phyloP scores from a whole-genome alignment of 2,797 vertebrate species.

The Phrynocephalus vlangalii region DNA sequence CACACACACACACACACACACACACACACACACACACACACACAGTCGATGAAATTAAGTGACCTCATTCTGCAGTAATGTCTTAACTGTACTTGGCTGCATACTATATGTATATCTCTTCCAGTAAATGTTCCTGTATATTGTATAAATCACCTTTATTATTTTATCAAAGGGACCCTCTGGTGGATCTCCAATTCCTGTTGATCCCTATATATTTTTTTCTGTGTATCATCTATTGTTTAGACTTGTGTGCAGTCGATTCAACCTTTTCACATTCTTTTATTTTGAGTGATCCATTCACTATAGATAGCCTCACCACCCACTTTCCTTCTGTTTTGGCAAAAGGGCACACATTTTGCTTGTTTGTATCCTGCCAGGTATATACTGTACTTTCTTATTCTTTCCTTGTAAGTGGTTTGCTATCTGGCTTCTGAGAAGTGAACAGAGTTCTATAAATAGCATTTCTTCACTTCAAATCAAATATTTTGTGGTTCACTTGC shows the following conservation, averaged over 20 bases:
- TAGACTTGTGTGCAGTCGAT: neutral
- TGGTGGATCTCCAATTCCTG: neutral
- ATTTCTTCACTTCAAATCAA: neutral
- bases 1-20: too few relatives aligned
- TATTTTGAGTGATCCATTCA: conserved; percentile 30
- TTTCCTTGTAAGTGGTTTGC: conserved; percentile 21
- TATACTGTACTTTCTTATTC: conserved; percentile 5
- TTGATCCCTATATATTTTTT: conserved; percentile 7
- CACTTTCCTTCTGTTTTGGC: conserved; percentile 23
- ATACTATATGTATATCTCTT: too few relatives aligned
- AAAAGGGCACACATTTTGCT: conserved; percentile 22
- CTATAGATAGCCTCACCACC: neutral
- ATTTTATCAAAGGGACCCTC: too few relatives aligned
- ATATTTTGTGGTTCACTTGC: neutral
- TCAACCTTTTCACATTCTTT: neutral
- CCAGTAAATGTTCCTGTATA: too few relatives aligned
- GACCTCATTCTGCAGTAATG: too few relatives aligned
- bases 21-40: too few relatives aligned
- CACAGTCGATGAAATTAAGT: too few relatives aligned
- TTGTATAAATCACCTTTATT: too few relatives aligned
- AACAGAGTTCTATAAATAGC: conserved; percentile 19
- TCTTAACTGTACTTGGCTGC: too few relatives aligned
- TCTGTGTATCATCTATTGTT: neutral
- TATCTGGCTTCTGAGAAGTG: conserved; percentile 27
- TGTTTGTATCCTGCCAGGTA: conserved; percentile 14